Evolutionary conservation across 2,888 invertebrate genomes (phyloP).

Genomic region (Temnothorax ravouxi): DNA sequence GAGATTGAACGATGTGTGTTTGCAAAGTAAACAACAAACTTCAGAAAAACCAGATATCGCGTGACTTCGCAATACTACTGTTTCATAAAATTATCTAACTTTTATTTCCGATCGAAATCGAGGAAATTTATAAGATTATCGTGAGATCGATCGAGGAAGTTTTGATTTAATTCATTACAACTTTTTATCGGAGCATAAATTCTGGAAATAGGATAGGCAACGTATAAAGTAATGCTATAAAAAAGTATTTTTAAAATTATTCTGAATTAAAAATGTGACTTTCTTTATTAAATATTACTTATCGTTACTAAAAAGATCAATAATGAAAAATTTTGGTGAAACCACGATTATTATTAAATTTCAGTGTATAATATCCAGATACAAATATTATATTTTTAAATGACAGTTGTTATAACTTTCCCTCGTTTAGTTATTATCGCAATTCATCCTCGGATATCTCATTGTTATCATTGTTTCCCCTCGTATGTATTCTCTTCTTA

Average conservation of each 20-base stretch:
- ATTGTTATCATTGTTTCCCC: slow-evolving; percentile 8
- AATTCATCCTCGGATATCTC: neutral
- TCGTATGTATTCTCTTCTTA: neutral
- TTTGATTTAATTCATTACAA: slow-evolving; percentile 3
- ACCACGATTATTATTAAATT: neutral
- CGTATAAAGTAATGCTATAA: neutral
- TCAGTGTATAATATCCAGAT: neutral
- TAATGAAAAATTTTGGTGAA: neutral
- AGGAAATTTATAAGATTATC: slow-evolving; percentile 25
- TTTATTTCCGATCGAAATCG: slow-evolving; percentile 3
- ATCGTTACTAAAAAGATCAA: neutral
- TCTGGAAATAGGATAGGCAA: neutral
- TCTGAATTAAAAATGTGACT: neutral
- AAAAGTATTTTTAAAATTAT: neutral
- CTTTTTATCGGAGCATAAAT: neutral
- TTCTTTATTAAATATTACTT: neutral
- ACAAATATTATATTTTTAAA: neutral
- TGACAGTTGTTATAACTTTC: neutral
- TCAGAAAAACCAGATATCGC: slow-evolving; percentile 33
- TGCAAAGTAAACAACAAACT: slow-evolving; percentile 24
- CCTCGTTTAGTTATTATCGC: neutral
- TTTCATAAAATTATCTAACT: slow-evolving; percentile 27
- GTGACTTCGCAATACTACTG: slow-evolving; percentile 4
- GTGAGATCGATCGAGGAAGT: neutral
- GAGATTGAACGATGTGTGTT: slow-evolving; percentile 1